Conservation (phyloP, 2,113 vertebrate genomes). For the Sclerurus mexicanus region DNA sequence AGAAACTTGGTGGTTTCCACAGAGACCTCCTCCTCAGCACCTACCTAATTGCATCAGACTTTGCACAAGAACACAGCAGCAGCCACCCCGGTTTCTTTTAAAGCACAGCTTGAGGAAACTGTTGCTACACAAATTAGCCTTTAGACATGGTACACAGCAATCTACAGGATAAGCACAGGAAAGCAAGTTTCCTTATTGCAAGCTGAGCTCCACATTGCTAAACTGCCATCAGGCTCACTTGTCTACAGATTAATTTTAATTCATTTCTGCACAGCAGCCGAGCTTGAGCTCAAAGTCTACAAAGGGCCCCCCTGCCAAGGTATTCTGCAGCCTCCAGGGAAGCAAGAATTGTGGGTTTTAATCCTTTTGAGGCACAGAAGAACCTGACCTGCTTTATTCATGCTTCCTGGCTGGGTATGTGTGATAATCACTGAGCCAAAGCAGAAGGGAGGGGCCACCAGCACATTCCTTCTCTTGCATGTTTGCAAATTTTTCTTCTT, state of each 20-base stretch:
- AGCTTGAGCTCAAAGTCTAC: background rate
- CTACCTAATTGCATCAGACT: background rate
- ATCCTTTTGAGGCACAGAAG: slow-evolving; percentile 14
- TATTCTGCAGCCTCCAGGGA: background rate
- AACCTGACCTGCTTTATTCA: background rate
- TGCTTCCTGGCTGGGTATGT: background rate
- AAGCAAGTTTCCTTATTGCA: background rate
- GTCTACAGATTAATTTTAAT: slow-evolving; percentile 9
- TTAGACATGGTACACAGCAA: background rate
- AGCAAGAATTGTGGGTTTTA: background rate
- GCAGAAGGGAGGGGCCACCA: background rate
- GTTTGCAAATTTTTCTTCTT: background rate
- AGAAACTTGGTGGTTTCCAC: background rate
- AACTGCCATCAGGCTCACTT: background rate
- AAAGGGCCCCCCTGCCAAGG: background rate
- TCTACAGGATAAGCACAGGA: background rate
- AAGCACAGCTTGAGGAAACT: background rate
- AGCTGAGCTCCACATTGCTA: background rate
- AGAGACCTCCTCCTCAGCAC: background rate
- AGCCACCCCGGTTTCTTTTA: background rate
- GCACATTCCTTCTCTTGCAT: background rate
- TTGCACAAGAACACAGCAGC: background rate
- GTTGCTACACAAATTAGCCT: background rate
- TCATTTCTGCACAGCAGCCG: background rate
- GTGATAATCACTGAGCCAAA: background rate